Conservation (phyloP, 35 echinoderm and acorn worm genomes). For the Anneissia japonica region DNA sequence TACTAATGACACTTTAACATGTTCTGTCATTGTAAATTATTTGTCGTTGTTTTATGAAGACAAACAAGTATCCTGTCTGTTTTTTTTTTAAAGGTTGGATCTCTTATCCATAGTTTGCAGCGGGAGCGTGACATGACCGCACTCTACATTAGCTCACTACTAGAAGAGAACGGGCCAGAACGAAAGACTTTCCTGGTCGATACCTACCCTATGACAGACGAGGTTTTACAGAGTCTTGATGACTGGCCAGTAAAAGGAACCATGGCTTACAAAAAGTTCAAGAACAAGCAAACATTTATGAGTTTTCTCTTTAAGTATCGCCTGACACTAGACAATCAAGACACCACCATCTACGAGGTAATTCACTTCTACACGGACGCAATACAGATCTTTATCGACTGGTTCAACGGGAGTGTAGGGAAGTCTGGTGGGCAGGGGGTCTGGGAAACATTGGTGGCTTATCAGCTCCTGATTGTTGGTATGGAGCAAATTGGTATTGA, state of each 20-base stretch:
- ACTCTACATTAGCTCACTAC: conserved; percentile 66
- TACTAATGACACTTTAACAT: too few relatives aligned
- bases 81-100: conserved; percentile 34
- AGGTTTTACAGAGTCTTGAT: conserved; percentile 59
- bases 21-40: too few relatives aligned
- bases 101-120: conserved; percentile 63
- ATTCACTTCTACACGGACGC: conserved; percentile 80
- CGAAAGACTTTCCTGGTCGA: conserved; percentile 70
- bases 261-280: conserved; percentile 56
- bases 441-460: conserved; percentile 74
- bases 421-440: conserved; percentile 70
- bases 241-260: conserved; percentile 76
- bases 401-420: conserved; percentile 60
- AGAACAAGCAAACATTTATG: conserved; percentile 70
- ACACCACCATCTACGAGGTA: conserved; percentile 78
- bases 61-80: too few relatives aligned
- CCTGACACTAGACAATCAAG: conserved; percentile 63
- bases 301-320: conserved; percentile 67
- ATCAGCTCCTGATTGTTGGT: conserved; percentile 64
- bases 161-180: conserved; percentile 63
- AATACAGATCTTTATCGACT: conserved; percentile 72
- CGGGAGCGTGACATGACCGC: conserved; percentile 75
- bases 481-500: conserved; percentile 86
- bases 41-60: too few relatives aligned
- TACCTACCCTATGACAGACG: conserved; percentile 62